Evolutionary conservation across 2,888 invertebrate species (phyloP).

Genomic region (Odontocerum albicorne): DNA sequence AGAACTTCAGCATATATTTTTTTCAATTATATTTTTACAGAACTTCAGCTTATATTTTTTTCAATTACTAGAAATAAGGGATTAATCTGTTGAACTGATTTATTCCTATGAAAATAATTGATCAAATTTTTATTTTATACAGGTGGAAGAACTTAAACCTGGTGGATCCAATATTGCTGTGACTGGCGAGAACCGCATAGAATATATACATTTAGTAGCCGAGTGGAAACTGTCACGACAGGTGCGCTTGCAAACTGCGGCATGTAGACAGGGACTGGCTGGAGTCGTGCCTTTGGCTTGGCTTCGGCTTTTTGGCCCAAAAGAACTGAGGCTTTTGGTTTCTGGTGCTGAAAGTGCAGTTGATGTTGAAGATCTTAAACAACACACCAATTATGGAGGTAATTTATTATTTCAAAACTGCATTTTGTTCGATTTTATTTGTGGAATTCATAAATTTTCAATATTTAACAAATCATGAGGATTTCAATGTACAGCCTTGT

Average conservation of each 20-base stretch:
- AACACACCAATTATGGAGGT: constrained; percentile 88
- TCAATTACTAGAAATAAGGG: too few relatives aligned
- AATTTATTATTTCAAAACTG: constrained; percentile 29
- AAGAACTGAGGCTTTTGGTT: constrained; percentile 94
- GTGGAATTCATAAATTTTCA: too few relatives aligned
- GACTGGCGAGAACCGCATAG: constrained; percentile 88
- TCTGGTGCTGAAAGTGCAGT: constrained; percentile 95
- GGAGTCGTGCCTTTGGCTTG: constrained; percentile 91
- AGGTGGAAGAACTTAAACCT: constrained; percentile 88
- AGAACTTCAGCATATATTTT: too few relatives aligned
- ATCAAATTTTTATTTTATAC: constrained; percentile 27
- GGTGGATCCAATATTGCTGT: constrained; percentile 90
- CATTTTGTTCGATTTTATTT: too few relatives aligned
- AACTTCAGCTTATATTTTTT: too few relatives aligned
- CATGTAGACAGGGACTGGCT: constrained; percentile 87
- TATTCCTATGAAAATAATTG: too few relatives aligned
- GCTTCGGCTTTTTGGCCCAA: constrained; percentile 89
- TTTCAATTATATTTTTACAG: too few relatives aligned
- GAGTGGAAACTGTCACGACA: constrained; percentile 86
- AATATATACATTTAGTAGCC: constrained; percentile 95
- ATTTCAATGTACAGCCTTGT: too few relatives aligned
- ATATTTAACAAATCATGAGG: too few relatives aligned
- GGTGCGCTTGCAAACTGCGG: constrained; percentile 81
- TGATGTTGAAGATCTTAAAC: constrained; percentile 84
- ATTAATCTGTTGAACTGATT: too few relatives aligned